A percentile compares a stretch with the other conserved stretches of the same genome.
phyloP scores from a whole-genome alignment of 2,888 invertebrate species.

The Ptychoptera albimana region DNA sequence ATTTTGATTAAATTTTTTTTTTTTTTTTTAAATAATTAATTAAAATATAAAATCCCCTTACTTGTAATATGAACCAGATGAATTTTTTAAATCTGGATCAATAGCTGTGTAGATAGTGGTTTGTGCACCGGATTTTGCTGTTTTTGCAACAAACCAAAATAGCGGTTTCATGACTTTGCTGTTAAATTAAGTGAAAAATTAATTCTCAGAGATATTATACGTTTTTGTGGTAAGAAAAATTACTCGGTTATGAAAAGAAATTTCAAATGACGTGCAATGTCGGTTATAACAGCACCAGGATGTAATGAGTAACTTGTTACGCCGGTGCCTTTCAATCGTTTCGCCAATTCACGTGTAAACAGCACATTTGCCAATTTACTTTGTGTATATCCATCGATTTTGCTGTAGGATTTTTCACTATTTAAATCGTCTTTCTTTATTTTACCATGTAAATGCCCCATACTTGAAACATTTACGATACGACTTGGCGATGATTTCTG shows the following conservation, averaged over 20 bases:
- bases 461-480: slow-evolving; percentile 53
- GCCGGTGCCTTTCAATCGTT: slow-evolving; percentile 45
- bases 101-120: slow-evolving; percentile 43
- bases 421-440: slow-evolving; percentile 58
- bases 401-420: slow-evolving; percentile 42
- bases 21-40: not conserved
- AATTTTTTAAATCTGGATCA: slow-evolving; percentile 39
- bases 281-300: slow-evolving; percentile 63
- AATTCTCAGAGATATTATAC: no score
- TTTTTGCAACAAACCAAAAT: slow-evolving; percentile 58
- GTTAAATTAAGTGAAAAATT: no score
- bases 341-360: slow-evolving; percentile 53
- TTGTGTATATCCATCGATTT: slow-evolving; percentile 51
- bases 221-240: no score
- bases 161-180: slow-evolving; percentile 32
- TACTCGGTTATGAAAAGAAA: slow-evolving; percentile 32
- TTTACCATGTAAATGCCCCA: slow-evolving; percentile 44
- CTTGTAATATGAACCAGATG: slow-evolving; percentile 49
- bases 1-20: slow-evolving; percentile 12
- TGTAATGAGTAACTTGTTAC: slow-evolving; percentile 62
- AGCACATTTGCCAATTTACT: slow-evolving; percentile 71
- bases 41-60: slow-evolving; percentile 16
- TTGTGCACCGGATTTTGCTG: slow-evolving; percentile 41
- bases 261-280: slow-evolving; percentile 52
- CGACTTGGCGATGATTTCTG: slow-evolving; percentile 37